Conservation (phyloP, 2,888 invertebrate genomes). For the Calameuta filiformis region DNA sequence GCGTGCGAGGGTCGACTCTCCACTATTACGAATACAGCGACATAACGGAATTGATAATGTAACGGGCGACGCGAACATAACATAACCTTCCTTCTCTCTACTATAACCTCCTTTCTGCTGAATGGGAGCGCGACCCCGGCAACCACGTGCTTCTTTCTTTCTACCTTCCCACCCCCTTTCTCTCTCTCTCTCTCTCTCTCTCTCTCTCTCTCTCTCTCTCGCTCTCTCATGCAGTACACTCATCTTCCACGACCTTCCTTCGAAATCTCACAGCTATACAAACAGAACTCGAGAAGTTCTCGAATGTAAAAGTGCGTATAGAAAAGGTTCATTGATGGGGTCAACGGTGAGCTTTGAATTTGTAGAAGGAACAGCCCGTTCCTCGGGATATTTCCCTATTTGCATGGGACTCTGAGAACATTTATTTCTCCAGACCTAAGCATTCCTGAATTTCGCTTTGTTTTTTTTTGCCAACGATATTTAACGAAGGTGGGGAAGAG, state of each 20-base stretch:
- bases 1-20: conserved; percentile 27
- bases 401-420: no score
- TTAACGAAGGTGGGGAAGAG: no score
- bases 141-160: conserved; percentile 28
- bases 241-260: neutral
- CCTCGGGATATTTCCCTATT: no score
- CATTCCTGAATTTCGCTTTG: no score
- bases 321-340: no score
- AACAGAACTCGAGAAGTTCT: neutral
- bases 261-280: neutral
- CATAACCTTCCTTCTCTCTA: conserved; percentile 33
- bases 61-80: conserved; percentile 57
- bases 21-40: conserved; percentile 61
- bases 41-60: conserved; percentile 66
- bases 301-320: neutral
- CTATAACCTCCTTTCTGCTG: conserved; percentile 54
- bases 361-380: neutral
- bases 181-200: no score
- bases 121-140: conserved; percentile 52
- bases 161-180: neutral
- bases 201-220: no score
- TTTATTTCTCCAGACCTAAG: no score
- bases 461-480: no score
- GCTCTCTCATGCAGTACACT: neutral
- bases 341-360: neutral